Evolutionary conservation across 1,140 invertebrate genomes (phyloP).

Genomic region (Pseudomyrmex flavicornis): DNA sequence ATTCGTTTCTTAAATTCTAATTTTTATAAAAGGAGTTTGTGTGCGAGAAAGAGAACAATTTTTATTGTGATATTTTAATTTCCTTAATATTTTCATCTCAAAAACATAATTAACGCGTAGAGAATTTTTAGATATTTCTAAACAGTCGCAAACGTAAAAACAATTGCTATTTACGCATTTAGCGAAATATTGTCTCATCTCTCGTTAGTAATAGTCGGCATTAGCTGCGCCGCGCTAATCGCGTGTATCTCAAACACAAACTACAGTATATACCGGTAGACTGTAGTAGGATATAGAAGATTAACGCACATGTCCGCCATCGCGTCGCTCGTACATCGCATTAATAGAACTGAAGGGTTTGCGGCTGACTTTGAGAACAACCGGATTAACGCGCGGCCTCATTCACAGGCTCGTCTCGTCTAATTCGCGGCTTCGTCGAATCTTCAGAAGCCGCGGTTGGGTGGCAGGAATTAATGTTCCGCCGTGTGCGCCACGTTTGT

Average conservation of each 20-base stretch:
- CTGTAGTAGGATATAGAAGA: conserved; percentile 19
- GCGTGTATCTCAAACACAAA: not conserved
- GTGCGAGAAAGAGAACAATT: too few relatives aligned
- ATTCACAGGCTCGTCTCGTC: conserved; percentile 44
- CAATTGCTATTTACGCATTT: conserved; percentile 1
- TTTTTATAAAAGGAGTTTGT: too few relatives aligned
- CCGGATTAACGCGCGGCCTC: conserved; percentile 47
- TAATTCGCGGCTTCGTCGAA: conserved; percentile 47
- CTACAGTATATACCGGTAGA: not conserved
- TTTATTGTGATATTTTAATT: too few relatives aligned
- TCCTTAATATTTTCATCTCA: too few relatives aligned
- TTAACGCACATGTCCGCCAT: conserved; percentile 29
- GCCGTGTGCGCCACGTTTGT: conserved; percentile 32
- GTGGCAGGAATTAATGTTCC: conserved; percentile 55
- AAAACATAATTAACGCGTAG: too few relatives aligned
- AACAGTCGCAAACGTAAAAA: too few relatives aligned
- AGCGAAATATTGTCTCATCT: not conserved
- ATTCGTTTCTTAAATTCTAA: too few relatives aligned
- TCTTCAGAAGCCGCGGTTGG: conserved; percentile 38
- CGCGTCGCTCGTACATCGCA: conserved; percentile 3
- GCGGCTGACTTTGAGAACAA: conserved; percentile 43
- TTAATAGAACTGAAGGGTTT: conserved; percentile 14
- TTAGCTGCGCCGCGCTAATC: not conserved
- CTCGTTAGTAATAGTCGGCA: not conserved
- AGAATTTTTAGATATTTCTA: too few relatives aligned